Conservation (phyloP, 92 coral and sea anemone species). For the Zoanthus solanderi region DNA sequence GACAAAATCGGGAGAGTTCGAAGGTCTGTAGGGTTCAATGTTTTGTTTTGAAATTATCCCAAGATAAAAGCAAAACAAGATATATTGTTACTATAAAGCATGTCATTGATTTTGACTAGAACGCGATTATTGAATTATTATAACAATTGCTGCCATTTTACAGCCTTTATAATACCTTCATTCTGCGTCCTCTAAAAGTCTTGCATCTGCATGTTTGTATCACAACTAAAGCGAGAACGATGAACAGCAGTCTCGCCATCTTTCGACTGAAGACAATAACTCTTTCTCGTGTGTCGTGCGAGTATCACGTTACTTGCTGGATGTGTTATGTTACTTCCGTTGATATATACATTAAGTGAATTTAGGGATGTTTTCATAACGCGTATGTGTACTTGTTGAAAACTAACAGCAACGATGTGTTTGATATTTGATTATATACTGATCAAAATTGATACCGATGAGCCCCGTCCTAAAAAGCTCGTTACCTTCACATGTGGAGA, state of each 20-base stretch:
- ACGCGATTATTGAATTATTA: not conserved
- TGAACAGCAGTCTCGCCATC: not conserved
- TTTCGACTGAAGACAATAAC: not conserved
- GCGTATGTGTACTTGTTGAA: not conserved
- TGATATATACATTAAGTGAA: not conserved
- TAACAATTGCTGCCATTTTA: not conserved
- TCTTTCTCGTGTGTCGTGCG: not conserved
- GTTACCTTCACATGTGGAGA: no score
- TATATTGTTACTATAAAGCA: no score
- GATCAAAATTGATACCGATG: no score
- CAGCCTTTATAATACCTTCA: not conserved
- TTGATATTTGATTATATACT: no score
- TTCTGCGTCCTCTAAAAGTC: not conserved
- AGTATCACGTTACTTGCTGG: not conserved
- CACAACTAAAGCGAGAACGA: not conserved
- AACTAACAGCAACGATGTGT: not conserved
- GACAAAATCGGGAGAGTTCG: no score
- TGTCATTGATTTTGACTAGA: not conserved
- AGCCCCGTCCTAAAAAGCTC: no score
- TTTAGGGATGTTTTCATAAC: not conserved
- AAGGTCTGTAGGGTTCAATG: no score
- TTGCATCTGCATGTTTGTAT: not conserved
- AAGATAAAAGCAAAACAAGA: no score
- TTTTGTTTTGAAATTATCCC: no score
- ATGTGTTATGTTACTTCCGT: not conserved